Base-by-base conservation (phyloP, 2,113 vertebrate genomes). In the Heteronetta atricapilla region DNA sequence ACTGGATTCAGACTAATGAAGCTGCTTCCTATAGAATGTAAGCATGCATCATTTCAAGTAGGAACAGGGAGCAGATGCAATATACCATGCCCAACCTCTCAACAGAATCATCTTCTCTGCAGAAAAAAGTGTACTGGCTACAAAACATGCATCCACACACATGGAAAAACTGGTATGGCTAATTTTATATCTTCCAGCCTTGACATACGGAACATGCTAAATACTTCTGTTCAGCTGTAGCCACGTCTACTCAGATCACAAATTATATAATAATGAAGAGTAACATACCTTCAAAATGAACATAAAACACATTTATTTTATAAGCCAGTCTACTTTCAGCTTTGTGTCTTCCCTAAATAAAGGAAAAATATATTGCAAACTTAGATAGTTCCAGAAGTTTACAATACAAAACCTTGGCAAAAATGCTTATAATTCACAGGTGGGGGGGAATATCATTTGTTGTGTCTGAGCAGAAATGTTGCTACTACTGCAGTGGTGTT, bases 391-490 rank as follows among this genome's bases (percentile, higher is more conserved):
- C 36, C 64, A 90, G 44, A 70, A 66, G 26, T 55, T 76, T 75
- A 44, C 29, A 59, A 31, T 11, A 63, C 8, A 60, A 66, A 50
- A 3, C 17, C 28, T 31, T 60, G 11, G 31, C 4, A 83, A 76
- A 90, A 70, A 31, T 29, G 4, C 20, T 63, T 23, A 62, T 22
- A 77, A 94, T 38, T 38, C 38, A 38, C 38, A 38, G 38, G 38
- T 86, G 42, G 58, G 91, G 2, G 8, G 67, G 19, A 22, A 11
- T 48, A 48, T 48, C 11, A 29, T 75, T 53, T 92, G 59, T 82
- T 11, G 5, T 48, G 80, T 88, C 62, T 73, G n/a, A 95, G 91
- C 78, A 81, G 48, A 36, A 78, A 82, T 46, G 88, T 89, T 94
- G 93, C 69, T 48, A 58, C 52, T 44, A 63, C 63, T 92, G 92